Conservation (phyloP, 2,113 vertebrate species). For the Morphnarchus princeps region DNA sequence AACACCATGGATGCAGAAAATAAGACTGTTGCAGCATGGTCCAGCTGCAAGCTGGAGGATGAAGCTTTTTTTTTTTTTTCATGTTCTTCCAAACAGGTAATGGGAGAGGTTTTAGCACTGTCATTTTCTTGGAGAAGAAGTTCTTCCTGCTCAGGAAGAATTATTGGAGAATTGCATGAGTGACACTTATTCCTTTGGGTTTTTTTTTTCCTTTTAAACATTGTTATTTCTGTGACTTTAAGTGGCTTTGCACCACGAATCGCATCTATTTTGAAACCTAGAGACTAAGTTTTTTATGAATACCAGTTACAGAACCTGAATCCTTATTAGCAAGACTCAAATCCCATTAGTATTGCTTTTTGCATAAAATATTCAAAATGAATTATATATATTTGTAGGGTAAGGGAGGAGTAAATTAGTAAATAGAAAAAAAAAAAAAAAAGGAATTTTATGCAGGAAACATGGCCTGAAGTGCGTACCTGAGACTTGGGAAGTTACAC, state of each 20-base stretch:
- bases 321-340: conserved; percentile 26
- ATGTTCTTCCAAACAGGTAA: background rate
- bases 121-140: background rate
- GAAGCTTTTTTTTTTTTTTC: background rate
- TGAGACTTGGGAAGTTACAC: background rate
- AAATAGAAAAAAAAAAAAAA: background rate
- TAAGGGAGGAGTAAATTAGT: background rate
- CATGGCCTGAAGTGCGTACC: background rate
- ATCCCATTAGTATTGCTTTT: conserved; percentile 26
- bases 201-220: background rate
- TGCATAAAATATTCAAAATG: conserved; percentile 37
- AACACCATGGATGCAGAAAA: background rate
- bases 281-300: conserved; percentile 3
- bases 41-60: background rate
- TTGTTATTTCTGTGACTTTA: conserved; percentile 31
- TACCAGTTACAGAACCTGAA: background rate
- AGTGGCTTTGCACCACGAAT: conserved; percentile 14
- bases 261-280: conserved; percentile 6
- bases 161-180: background rate
- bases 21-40: background rate
- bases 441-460: background rate
- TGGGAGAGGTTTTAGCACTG: background rate
- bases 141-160: background rate
- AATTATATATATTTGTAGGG: conserved; percentile 19
- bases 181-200: background rate